phyloP scores from a whole-genome alignment of 2,888 invertebrate genomes.

The Clunio marinus region DNA sequence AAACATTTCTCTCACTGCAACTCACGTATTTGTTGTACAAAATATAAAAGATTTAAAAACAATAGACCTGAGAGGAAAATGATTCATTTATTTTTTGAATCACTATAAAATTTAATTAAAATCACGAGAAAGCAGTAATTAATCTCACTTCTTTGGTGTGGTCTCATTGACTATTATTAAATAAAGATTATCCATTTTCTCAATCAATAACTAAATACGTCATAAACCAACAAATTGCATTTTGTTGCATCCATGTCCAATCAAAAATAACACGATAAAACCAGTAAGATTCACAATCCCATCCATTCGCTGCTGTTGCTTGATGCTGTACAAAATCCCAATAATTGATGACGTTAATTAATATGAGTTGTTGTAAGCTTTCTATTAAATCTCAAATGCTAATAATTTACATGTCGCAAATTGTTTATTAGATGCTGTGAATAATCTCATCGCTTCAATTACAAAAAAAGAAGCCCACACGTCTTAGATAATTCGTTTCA shows the following conservation, averaged over 20 bases:
- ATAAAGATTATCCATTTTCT: too few relatives aligned
- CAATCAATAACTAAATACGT: too few relatives aligned
- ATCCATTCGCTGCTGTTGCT: neutral
- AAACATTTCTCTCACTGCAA: too few relatives aligned
- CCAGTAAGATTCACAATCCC: neutral
- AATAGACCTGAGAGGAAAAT: too few relatives aligned
- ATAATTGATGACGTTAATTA: conserved; percentile 7
- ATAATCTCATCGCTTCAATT: conserved; percentile 13
- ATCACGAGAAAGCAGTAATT: too few relatives aligned
- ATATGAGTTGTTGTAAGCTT: neutral
- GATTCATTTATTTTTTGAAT: too few relatives aligned
- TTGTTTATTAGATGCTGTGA: conserved; percentile 6
- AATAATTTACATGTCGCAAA: conserved; percentile 28
- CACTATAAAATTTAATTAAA: too few relatives aligned
- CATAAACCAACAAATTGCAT: conserved; percentile 10
- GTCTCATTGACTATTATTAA: too few relatives aligned
- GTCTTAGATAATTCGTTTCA: neutral
- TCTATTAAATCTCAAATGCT: conserved; percentile 12
- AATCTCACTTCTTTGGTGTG: too few relatives aligned
- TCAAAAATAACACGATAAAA: conserved; percentile 25
- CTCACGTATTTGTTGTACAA: too few relatives aligned
- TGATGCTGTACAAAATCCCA: neutral
- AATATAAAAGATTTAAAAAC: too few relatives aligned
- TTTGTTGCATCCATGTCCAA: conserved; percentile 26
- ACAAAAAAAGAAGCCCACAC: conserved; percentile 12